Conservation (phyloP, 1,140 invertebrate genomes). For the Anadara kagoshimensis region DNA sequence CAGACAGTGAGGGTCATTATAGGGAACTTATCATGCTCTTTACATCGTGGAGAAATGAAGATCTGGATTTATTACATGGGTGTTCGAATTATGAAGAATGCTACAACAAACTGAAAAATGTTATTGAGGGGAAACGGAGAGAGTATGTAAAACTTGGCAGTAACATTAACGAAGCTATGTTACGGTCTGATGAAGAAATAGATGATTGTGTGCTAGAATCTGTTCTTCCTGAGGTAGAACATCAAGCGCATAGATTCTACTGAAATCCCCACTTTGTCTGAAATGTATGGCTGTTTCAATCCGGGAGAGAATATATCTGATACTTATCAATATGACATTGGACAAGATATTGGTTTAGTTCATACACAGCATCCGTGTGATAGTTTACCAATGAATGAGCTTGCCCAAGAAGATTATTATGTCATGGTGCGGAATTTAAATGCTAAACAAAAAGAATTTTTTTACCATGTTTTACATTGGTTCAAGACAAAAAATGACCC, state of each 20-base stretch:
- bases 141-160: too few species aligned
- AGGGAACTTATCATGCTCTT: too few species aligned
- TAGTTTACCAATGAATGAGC: not conserved
- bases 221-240: too few species aligned
- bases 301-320: not conserved
- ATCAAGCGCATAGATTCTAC: too few species aligned
- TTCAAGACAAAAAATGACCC: conserved; percentile 2
- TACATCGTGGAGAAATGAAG: conserved; percentile 22
- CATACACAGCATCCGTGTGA: not conserved
- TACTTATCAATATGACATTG: conserved; percentile 11
- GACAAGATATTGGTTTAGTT: conserved; percentile 9
- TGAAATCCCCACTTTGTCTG: not conserved
- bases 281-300: conserved; percentile 13
- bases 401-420: not conserved
- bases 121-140: not conserved
- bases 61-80: conserved; percentile 19
- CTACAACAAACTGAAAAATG: not conserved
- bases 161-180: too few species aligned
- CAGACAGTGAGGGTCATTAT: conserved; percentile 24
- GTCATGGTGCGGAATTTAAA: not conserved
- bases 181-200: too few species aligned
- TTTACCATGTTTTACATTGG: conserved; percentile 2
- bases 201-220: too few species aligned
- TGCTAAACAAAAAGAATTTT: not conserved
- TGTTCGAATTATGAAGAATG: not conserved